Evolutionary conservation across 2,888 invertebrate species (phyloP).

Genomic region (Beris morrisii): DNA sequence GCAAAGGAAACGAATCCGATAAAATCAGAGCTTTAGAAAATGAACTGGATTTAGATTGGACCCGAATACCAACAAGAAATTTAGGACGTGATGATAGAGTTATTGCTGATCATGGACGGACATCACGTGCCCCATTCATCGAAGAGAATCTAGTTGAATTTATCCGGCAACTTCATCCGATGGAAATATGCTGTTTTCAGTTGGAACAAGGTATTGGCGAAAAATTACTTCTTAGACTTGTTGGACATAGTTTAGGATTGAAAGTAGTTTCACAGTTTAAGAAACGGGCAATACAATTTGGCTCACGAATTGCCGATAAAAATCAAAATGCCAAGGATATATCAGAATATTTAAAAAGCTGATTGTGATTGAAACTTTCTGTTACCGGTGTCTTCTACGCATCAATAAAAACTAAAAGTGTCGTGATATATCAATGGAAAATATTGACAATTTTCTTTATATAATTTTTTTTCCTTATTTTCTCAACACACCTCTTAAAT

Average conservation of each 20-base stretch:
- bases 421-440: no score
- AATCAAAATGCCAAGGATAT: slow-evolving; percentile 84
- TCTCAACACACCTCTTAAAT: no score
- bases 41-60: slow-evolving; percentile 77
- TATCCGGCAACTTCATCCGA: slow-evolving; percentile 65
- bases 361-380: no score
- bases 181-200: slow-evolving; percentile 59
- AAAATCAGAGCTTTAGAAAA: slow-evolving; percentile 60
- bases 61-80: slow-evolving; percentile 85
- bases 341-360: slow-evolving; percentile 55
- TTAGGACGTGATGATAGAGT: slow-evolving; percentile 93
- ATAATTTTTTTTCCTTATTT: no score
- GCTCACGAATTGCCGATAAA: slow-evolving; percentile 89
- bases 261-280: slow-evolving; percentile 67
- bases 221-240: slow-evolving; percentile 80
- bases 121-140: slow-evolving; percentile 78
- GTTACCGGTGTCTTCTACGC: no score
- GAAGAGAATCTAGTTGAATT: slow-evolving; percentile 71
- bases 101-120: slow-evolving; percentile 84
- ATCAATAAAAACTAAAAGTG: no score
- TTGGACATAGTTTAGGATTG: slow-evolving; percentile 70
- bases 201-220: slow-evolving; percentile 83
- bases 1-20: slow-evolving; percentile 57
- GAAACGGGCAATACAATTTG: slow-evolving; percentile 96
- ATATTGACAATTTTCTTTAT: no score